These are phyloP conservation scores for Drosophila pectinifera DNA, from an alignment of 1,140 invertebrate genomes.

Conservation along the genomic window DNA sequence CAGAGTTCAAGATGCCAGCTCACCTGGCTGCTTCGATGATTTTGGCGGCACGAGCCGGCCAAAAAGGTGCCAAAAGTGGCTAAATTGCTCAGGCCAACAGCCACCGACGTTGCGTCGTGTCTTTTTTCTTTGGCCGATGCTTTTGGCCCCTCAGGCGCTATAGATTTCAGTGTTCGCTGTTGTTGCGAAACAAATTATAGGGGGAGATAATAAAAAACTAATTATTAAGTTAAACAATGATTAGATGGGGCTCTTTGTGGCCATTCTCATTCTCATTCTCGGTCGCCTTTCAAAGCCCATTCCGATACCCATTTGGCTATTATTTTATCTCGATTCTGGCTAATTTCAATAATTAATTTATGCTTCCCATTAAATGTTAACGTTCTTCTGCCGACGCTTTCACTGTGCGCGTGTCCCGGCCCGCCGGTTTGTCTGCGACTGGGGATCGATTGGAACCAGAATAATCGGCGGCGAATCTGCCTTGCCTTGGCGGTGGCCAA, in stretches of 20 bases:
- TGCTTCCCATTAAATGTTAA: slow-evolving; percentile 65
- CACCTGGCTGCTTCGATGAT: slow-evolving; percentile 19
- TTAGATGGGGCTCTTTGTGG: slow-evolving; percentile 59
- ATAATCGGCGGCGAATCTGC: slow-evolving; percentile 7
- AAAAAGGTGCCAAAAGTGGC: slow-evolving; percentile 69
- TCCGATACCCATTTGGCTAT: slow-evolving; percentile 28
- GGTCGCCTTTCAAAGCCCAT: slow-evolving; percentile 30
- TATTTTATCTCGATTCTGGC: slow-evolving; percentile 46
- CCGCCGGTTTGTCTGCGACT: slow-evolving; percentile 46
- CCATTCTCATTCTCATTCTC: slow-evolving; percentile 25
- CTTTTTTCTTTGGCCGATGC: slow-evolving; percentile 36
- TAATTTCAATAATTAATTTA: slow-evolving; percentile 79
- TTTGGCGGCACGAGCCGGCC: slow-evolving; percentile 60
- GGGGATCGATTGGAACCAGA: slow-evolving; percentile 39
- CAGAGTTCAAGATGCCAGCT: slow-evolving; percentile 56
- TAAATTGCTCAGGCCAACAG: slow-evolving; percentile 53
- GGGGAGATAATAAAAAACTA: slow-evolving; percentile 66
- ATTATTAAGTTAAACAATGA: slow-evolving; percentile 81
- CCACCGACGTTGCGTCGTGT: slow-evolving; percentile 37
- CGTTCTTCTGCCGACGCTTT: slow-evolving; percentile 54
- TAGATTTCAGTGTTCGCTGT: slow-evolving; percentile 54
- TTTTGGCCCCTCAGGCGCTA: slow-evolving; percentile 49
- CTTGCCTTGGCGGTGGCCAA: background rate
- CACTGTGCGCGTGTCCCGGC: slow-evolving; percentile 64
- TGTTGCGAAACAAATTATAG: slow-evolving; percentile 50